Evolutionary conservation across 1,140 invertebrate species (phyloP).

Genomic region (Ladona fulva): DNA sequence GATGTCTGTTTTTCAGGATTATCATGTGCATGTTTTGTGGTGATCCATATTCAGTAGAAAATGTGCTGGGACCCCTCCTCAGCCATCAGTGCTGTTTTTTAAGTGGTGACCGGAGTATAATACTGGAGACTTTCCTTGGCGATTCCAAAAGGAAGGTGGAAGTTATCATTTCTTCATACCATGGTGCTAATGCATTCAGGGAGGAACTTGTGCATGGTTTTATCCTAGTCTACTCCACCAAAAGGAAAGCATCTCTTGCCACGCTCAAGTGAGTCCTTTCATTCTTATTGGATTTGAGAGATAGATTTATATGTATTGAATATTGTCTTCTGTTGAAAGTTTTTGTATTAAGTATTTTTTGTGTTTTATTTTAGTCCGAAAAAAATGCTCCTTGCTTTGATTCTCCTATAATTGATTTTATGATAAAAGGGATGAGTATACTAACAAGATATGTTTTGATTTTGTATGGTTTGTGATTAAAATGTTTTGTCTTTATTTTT

Average conservation of each 20-base stretch:
- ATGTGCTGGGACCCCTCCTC: conserved; percentile 78
- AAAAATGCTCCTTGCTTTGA: too few relatives aligned
- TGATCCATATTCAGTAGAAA: conserved; percentile 85
- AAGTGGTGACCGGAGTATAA: conserved; percentile 76
- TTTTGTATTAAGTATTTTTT: too few relatives aligned
- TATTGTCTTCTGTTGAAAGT: too few relatives aligned
- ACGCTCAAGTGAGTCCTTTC: conserved; percentile 69
- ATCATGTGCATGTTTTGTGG: conserved; percentile 97
- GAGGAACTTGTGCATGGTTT: conserved; percentile 93
- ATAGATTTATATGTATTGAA: too few relatives aligned
- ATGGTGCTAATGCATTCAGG: conserved; percentile 83
- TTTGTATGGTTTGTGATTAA: too few relatives aligned
- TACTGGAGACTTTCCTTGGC: conserved; percentile 83
- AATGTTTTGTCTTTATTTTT: conserved; percentile 26
- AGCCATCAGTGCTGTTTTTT: conserved; percentile 80
- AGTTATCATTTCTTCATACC: conserved; percentile 91
- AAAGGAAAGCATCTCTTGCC: conserved; percentile 86
- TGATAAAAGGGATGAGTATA: too few relatives aligned
- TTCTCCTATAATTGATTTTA: too few relatives aligned
- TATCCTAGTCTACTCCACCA: conserved; percentile 90
- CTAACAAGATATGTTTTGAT: too few relatives aligned
- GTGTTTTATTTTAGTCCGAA: too few relatives aligned
- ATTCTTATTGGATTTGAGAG: too few relatives aligned
- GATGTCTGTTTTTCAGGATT: conserved; percentile 53
- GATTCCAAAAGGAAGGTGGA: conserved; percentile 82